Evolutionary conservation across 1,140 invertebrate species (phyloP), one percentile per base, ranked within the genome.

Genomic region (Drosophila erecta): DNA sequence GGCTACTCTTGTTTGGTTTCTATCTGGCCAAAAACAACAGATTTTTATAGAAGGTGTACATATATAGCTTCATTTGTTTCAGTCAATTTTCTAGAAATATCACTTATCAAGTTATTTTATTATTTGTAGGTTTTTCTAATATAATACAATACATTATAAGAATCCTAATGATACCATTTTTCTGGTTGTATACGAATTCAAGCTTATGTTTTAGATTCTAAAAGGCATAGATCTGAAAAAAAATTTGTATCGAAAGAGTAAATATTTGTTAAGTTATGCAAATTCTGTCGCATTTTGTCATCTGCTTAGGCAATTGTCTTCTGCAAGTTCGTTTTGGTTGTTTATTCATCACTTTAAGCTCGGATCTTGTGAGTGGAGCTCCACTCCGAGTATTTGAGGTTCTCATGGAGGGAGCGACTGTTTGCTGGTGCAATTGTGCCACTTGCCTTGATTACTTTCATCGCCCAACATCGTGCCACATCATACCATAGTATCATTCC

Each of bases 371-470:
- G 50, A 51, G 35, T 22, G 4, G 14, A 14, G 46, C 12, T 66
- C 74, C 62, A 37, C 41, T 61, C 76, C 61, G 66, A 81, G 76
- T 81, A 72, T 76, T 80, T 62, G 64, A 81, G 62, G 40, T 76
- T 76, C 59, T 56, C 67, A 57, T 74, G 33, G 27, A 27, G 17
- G 38, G 24, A 27, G 49, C 15, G 37, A 59, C 53, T 38, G 20
- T 17, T 38, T 37, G 11, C 35, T 69, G 41, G 50, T 40, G 51
- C 54, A 84, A 62, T 75, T 79, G 57, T 12, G 70, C 64, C 75
- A 62, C 86, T 86, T 66, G 72, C 77, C 64, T 81, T 85, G 77
- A 81, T 87, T 87, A 83, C 65, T 81, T 75, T 67, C 43, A 49
- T 61, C 78, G 69, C 56, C 30, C 8, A 30, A 50, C 57, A 73